Percentiles rank a stretch among this genome's conserved stretches.
phyloP scores from a whole-genome alignment of 1,140 invertebrate species.

The Pantala flavescens region DNA sequence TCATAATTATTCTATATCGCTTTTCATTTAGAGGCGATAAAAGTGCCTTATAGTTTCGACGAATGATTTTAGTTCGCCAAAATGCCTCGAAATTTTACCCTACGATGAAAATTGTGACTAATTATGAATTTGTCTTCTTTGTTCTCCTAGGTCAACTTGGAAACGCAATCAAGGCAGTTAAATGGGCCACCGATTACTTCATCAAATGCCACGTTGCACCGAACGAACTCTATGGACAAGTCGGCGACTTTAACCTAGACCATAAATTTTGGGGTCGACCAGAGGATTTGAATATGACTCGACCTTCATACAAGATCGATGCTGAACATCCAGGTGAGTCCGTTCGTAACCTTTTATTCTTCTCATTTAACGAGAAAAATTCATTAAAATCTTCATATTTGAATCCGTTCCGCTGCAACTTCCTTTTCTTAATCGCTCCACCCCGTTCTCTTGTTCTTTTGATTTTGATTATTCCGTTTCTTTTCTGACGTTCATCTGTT shows the following conservation, averaged over 20 bases:
- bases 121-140: too few relatives aligned
- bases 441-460: too few relatives aligned
- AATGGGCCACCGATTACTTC: constrained; percentile 53
- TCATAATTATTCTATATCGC: too few relatives aligned
- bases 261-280: constrained; percentile 48
- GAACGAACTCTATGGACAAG: constrained; percentile 47
- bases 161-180: constrained; percentile 38
- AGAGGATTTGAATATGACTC: constrained; percentile 47
- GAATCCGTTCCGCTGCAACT: not conserved
- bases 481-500: too few relatives aligned
- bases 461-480: too few relatives aligned
- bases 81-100: too few relatives aligned
- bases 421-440: constrained; percentile 12
- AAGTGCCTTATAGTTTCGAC: too few relatives aligned
- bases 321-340: constrained; percentile 38
- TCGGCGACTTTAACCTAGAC: constrained; percentile 44
- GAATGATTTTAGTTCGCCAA: too few relatives aligned
- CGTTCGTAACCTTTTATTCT: not conserved
- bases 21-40: too few relatives aligned
- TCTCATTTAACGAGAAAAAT: too few relatives aligned
- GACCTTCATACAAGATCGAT: constrained; percentile 50
- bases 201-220: constrained; percentile 46
- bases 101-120: too few relatives aligned
- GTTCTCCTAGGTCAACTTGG: constrained; percentile 32
- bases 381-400: too few relatives aligned